Conservation (phyloP, 2,888 invertebrate genomes). For the Cryptus armator region DNA sequence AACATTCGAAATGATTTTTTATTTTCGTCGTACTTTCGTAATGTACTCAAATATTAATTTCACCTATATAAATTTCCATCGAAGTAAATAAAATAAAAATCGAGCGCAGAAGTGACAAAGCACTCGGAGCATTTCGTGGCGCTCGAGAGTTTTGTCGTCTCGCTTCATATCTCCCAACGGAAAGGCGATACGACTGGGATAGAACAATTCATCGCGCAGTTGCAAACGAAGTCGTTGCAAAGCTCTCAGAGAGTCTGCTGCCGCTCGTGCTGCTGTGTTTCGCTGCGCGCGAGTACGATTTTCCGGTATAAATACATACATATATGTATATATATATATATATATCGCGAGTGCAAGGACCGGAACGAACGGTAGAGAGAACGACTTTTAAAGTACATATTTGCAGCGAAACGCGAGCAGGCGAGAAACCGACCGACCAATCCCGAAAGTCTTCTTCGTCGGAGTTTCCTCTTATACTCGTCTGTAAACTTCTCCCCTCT, state of each 20-base stretch:
- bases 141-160: conserved; percentile 24
- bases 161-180: conserved; percentile 1
- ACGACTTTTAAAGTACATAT: conserved; percentile 67
- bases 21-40: not conserved
- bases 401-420: conserved; percentile 53
- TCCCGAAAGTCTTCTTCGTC: conserved; percentile 47
- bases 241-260: conserved; percentile 12
- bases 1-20: too few relatives aligned
- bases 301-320: conserved; percentile 49
- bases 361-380: conserved; percentile 34
- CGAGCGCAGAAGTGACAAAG: not conserved
- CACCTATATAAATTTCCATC: not conserved
- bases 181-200: conserved; percentile 21
- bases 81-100: conserved; percentile 3
- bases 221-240: conserved; percentile 17
- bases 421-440: conserved; percentile 46
- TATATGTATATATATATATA: conserved; percentile 24
- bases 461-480: conserved; percentile 26
- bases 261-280: conserved; percentile 27
- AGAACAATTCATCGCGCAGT: conserved; percentile 31
- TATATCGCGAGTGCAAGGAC: conserved; percentile 54
- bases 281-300: conserved; percentile 34
- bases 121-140: not conserved
- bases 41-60: not conserved
- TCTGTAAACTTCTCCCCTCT: conserved; percentile 41